Evolutionary conservation across 2,113 vertebrate species (phyloP).

Genomic region (Halichoeres trimaculatus): DNA sequence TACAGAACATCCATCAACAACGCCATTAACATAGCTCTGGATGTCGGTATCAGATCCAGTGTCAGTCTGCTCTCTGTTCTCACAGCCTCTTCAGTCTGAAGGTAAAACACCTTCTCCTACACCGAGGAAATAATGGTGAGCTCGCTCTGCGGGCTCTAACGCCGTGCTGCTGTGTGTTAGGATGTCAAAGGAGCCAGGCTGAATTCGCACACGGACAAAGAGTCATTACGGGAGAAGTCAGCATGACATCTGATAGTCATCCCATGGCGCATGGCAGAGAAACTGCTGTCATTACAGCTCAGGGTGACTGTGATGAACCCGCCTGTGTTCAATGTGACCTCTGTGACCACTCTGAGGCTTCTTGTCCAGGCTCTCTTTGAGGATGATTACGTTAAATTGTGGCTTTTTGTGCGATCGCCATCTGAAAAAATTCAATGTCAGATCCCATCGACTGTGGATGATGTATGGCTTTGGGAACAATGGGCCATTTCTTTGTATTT

Average conservation of each 20-base stretch:
- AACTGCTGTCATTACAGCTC: conserved; percentile 24
- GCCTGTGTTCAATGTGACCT: conserved; percentile 23
- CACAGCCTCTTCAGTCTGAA: conserved; percentile 11
- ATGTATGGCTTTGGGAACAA: no score
- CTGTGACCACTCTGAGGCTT: conserved; percentile 25
- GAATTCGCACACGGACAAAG: conserved; percentile 60
- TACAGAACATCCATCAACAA: conserved; percentile 40
- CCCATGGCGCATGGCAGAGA: conserved; percentile 13
- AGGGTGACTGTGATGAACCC: conserved; percentile 36
- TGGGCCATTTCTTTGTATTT: no score
- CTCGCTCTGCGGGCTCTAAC: conserved; percentile 17
- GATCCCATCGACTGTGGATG: no score
- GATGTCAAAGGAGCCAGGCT: conserved; percentile 52
- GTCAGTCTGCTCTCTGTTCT: conserved; percentile 22
- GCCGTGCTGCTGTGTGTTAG: conserved; percentile 31
- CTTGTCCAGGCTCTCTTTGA: background rate
- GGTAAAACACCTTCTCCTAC: conserved; percentile 24
- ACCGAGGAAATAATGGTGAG: conserved; percentile 30
- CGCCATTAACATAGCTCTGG: background rate
- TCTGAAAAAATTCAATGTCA: no score
- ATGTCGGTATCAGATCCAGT: conserved; percentile 1
- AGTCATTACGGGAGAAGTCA: conserved; percentile 56
- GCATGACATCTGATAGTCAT: conserved; percentile 51
- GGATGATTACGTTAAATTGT: conserved; percentile 26
- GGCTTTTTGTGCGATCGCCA: conserved; percentile 14